Evolutionary conservation across 2,888 invertebrate species (phyloP), one percentile per base, ranked within the genome.

Genomic region (Campoletis raptor): DNA sequence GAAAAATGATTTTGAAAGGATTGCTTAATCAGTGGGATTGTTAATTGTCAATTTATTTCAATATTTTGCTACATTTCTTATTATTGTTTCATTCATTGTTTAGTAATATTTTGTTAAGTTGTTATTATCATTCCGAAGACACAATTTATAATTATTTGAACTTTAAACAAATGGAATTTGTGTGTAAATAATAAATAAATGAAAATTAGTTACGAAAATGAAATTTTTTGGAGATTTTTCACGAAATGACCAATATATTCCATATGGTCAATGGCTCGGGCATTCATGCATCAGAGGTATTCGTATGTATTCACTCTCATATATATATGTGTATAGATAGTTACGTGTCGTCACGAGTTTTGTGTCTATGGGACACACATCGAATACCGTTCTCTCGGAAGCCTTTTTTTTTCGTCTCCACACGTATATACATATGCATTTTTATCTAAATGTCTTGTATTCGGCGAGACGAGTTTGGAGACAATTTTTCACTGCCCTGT

Each of bases 271-370:
- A 66, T 30, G 54, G 66, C 72, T 76, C 57, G 73, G 78, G 61
- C 72, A 85, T 81, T 73, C 78, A 61, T 78, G 78, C 67, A 66
- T 61, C 66, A 24, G 18, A 24, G 81, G 61, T 81, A 84, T 86
- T 84, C 73, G 77, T 81, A 77, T 85, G 24, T 57, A 57, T 57
- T 87, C 72, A 85, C 78, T 83, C 74, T 30, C n/a, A n/a, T 30
- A 78, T 85, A 40, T 30, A 36, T 54, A 57, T 5, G 24, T 73
- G 37, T 80, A 48, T 64, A 45, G 21, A 80, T 57, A 81, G 54
- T 67, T 74, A 85, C 87, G 81, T 87, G 81, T 81, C 81, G 67
- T 87, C 87, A 87, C 87, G 87, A 87, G 79, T 86, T 87, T 73
- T 69, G 86, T 87, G 85, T 84, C 86, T 81, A 81, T 87, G 87